Percentiles rank a stretch among this genome's conserved stretches.
Evolutionary conservation across 2,113 vertebrate genomes (phyloP).

Genomic region (Symphodus melops): DNA sequence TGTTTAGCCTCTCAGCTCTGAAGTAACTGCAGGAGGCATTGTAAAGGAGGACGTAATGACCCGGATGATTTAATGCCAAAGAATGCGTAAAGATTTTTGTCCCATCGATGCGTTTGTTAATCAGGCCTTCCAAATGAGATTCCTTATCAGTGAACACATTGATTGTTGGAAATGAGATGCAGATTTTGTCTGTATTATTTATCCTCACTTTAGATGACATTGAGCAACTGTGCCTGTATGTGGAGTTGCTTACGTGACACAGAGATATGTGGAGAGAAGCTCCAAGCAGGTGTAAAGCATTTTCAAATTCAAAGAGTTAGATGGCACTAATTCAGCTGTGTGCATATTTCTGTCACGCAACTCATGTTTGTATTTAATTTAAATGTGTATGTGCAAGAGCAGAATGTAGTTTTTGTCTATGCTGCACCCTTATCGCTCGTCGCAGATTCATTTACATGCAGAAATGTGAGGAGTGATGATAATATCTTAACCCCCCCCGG

Average conservation of each 20-base stretch:
- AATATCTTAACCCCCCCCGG: too few relatives aligned
- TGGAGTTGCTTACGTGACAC: background rate
- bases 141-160: constrained; percentile 60
- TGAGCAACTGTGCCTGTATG: constrained; percentile 30
- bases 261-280: constrained; percentile 13
- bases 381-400: too few relatives aligned
- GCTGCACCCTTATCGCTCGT: too few relatives aligned
- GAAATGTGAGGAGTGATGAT: too few relatives aligned
- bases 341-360: too few relatives aligned
- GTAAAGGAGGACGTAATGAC: constrained; percentile 24
- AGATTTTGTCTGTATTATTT: constrained; percentile 46
- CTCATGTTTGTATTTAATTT: too few relatives aligned
- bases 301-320: background rate
- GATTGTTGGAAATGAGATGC: constrained; percentile 65
- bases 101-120: constrained; percentile 43
- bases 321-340: background rate
- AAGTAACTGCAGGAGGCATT: background rate
- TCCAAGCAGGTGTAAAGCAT: background rate
- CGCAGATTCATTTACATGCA: background rate
- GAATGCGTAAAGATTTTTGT: constrained; percentile 37
- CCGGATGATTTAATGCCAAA: constrained; percentile 47
- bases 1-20: background rate
- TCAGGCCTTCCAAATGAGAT: constrained; percentile 54
- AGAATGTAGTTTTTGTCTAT: too few relatives aligned
- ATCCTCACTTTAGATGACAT: constrained; percentile 41